Evolutionary conservation across 2,113 vertebrate genomes (phyloP).

Genomic region (Vanacampus margaritifer): DNA sequence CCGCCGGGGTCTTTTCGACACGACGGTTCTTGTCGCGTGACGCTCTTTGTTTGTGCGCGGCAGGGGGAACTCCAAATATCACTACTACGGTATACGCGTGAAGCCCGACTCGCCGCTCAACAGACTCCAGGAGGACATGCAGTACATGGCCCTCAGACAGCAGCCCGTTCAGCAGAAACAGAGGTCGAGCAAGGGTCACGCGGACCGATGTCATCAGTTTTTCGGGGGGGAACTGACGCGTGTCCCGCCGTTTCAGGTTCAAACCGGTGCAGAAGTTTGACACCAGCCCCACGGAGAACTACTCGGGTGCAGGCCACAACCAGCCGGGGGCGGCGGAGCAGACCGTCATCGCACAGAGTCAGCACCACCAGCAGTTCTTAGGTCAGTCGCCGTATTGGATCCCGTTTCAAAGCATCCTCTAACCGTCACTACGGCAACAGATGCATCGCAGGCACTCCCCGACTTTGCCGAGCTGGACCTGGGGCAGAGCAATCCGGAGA

Average conservation of each 20-base stretch:
- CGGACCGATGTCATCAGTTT: too few relatives aligned
- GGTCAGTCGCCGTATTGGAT: slow-evolving; percentile 70
- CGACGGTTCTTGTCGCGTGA: slow-evolving; percentile 51
- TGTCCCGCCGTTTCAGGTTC: slow-evolving; percentile 69
- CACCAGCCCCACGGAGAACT: slow-evolving; percentile 76
- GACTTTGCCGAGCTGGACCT: slow-evolving; percentile 88
- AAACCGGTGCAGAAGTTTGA: slow-evolving; percentile 89
- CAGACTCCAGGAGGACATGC: slow-evolving; percentile 91
- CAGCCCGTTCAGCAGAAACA: slow-evolving; percentile 95
- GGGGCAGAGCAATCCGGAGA: slow-evolving; percentile 77
- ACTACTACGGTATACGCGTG: slow-evolving; percentile 96
- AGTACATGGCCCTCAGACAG: slow-evolving; percentile 96
- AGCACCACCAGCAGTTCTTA: slow-evolving; percentile 96
- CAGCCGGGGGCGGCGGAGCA: slow-evolving; percentile 79
- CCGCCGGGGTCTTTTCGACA: neutral
- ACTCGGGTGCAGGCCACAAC: slow-evolving; percentile 75
- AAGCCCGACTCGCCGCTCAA: slow-evolving; percentile 96
- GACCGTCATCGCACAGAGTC: slow-evolving; percentile 87
- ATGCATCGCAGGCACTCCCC: slow-evolving; percentile 87
- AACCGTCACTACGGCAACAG: slow-evolving; percentile 51
- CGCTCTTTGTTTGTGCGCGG: slow-evolving; percentile 10
- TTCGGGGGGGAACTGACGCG: neutral
- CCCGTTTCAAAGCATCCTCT: neutral
- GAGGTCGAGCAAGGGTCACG: slow-evolving; percentile 70
- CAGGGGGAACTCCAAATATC: slow-evolving; percentile 98